Evolutionary conservation across 1,140 invertebrate genomes (phyloP).

Genomic region (Aphelinus atriplicis): DNA sequence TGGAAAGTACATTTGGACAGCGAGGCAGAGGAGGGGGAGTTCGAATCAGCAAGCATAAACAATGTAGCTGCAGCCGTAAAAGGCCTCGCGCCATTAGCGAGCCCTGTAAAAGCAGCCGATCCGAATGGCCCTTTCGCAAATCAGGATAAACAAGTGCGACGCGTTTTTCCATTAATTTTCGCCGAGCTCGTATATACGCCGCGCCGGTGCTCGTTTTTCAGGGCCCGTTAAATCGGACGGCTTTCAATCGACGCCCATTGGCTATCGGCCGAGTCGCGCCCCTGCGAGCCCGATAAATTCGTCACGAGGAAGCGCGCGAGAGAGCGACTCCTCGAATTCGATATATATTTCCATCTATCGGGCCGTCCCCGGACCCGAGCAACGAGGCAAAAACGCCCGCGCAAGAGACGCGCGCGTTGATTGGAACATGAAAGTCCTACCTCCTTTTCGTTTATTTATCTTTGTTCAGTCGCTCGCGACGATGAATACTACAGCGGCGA

Average conservation of each 20-base stretch:
- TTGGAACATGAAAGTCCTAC: too few relatives aligned
- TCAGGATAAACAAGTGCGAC: constrained; percentile 28
- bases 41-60: constrained; percentile 19
- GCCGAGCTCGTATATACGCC: background rate
- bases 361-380: background rate
- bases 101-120: constrained; percentile 7
- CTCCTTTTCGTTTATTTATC: too few relatives aligned
- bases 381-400: background rate
- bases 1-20: constrained; percentile 13
- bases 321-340: too few relatives aligned
- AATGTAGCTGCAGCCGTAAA: constrained; percentile 8
- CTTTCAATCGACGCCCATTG: too few relatives aligned
- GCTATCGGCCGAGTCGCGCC: too few relatives aligned
- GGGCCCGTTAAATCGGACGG: too few relatives aligned
- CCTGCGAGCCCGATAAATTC: too few relatives aligned
- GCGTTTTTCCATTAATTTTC: constrained; percentile 28
- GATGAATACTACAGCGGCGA: too few relatives aligned
- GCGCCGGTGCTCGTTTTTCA: background rate
- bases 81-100: constrained; percentile 22
- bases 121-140: constrained; percentile 22
- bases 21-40: background rate
- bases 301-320: too few relatives aligned
- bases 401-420: background rate
- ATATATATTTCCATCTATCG: too few relatives aligned
- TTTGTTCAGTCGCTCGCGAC: too few relatives aligned